Evolutionary conservation across 2,113 vertebrate species (phyloP).

Genomic region (Sturnira hondurensis): DNA sequence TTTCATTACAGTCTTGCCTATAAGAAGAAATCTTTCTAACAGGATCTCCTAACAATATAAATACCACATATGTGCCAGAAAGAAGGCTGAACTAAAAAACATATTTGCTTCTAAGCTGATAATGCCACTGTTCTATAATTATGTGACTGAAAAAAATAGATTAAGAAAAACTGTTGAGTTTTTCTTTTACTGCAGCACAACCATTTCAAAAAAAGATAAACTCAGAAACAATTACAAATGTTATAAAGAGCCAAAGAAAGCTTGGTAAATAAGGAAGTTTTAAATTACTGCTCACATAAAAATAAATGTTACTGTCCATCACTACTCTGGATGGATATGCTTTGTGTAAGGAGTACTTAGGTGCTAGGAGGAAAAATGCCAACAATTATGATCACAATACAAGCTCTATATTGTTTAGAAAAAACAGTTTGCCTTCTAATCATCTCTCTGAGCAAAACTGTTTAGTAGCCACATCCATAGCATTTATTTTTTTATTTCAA

Average conservation of each 20-base stretch:
- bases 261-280: conserved; percentile 57
- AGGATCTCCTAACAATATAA: conserved; percentile 38
- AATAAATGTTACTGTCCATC: conserved; percentile 57
- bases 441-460: conserved; percentile 15
- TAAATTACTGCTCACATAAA: conserved; percentile 71
- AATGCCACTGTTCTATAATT: conserved; percentile 42
- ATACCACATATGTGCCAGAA: conserved; percentile 24
- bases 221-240: conserved; percentile 57
- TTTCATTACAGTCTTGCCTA: conserved; percentile 44
- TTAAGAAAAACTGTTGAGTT: conserved; percentile 68
- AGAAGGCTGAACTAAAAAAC: conserved; percentile 10
- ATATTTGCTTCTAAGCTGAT: conserved; percentile 56
- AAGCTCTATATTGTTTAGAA: conserved; percentile 34
- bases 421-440: conserved; percentile 48
- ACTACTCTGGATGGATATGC: not conserved
- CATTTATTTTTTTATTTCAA: conserved; percentile 61
- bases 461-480: conserved; percentile 54
- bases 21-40: conserved; percentile 58
- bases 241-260: conserved; percentile 64
- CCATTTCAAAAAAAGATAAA: conserved; percentile 66
- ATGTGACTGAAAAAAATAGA: conserved; percentile 62
- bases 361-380: conserved; percentile 40
- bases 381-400: conserved; percentile 26
- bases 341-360: conserved; percentile 46
- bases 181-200: conserved; percentile 55